Conservation (phyloP, 2,888 invertebrate genomes). For the Tinea pellionella region DNA sequence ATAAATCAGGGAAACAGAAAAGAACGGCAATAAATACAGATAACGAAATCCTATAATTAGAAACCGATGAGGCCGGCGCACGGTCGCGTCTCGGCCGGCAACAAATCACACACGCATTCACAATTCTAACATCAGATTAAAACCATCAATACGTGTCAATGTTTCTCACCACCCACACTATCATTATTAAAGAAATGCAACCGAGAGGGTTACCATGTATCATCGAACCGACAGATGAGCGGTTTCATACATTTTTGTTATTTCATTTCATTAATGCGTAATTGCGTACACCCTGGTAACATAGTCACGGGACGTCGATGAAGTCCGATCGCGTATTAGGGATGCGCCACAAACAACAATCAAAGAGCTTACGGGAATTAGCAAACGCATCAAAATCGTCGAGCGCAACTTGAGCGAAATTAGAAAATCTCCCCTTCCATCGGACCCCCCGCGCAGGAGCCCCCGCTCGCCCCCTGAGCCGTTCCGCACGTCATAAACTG, state of each 20-base stretch:
- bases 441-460: conserved; percentile 35
- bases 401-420: conserved; percentile 50
- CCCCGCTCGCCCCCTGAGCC: conserved; percentile 23
- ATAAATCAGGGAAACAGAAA: conserved; percentile 53
- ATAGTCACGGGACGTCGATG: no score
- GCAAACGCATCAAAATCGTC: conserved; percentile 59
- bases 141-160: conserved; percentile 69
- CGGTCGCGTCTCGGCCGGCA: conserved; percentile 52
- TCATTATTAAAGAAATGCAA: conserved; percentile 63
- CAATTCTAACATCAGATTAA: conserved; percentile 70
- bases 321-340: no score
- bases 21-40: conserved; percentile 62
- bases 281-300: no score
- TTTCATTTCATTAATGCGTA: no score
- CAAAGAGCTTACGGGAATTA: conserved; percentile 61
- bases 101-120: conserved; percentile 65
- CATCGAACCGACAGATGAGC: conserved; percentile 33
- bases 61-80: conserved; percentile 62
- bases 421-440: conserved; percentile 55
- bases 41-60: conserved; percentile 67
- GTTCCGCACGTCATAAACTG: conserved; percentile 71
- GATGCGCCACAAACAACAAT: conserved; percentile 9
- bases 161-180: conserved; percentile 67
- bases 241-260: no score
- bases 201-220: conserved; percentile 66